A percentile compares a stretch with the other conserved stretches of the same genome.
Conservation (phyloP, 1,140 invertebrate genomes). For the Drosophila murphyi region DNA sequence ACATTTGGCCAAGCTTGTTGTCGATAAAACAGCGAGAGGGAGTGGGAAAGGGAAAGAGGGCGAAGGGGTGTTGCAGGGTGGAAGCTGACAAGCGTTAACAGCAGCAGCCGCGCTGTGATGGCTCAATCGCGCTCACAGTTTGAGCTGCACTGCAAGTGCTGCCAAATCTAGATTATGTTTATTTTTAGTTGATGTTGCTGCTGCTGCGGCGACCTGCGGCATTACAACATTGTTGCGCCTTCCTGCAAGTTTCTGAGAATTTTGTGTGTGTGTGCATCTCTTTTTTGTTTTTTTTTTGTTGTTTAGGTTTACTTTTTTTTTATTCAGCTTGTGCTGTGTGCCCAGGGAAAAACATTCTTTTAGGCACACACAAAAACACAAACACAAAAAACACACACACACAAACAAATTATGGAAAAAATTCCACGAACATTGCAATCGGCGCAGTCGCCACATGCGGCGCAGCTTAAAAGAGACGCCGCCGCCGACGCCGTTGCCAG, state of each 20-base stretch:
- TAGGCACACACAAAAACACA: conserved; percentile 26
- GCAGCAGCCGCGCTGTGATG: conserved; percentile 39
- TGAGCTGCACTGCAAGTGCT: conserved; percentile 46
- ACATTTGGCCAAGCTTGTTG: conserved; percentile 50
- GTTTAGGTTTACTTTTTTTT: conserved; percentile 39
- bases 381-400: conserved; percentile 8
- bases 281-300: conserved; percentile 60
- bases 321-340: neutral
- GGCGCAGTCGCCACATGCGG: conserved; percentile 46
- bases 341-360: conserved; percentile 33
- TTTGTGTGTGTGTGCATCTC: conserved; percentile 36
- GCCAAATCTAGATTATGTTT: conserved; percentile 75
- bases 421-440: conserved; percentile 76
- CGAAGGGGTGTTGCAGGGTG: conserved; percentile 6
- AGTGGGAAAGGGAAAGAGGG: neutral
- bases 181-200: conserved; percentile 63
- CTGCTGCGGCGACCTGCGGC: conserved; percentile 33
- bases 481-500: conserved; percentile 1
- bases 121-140: conserved; percentile 62
- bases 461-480: conserved; percentile 51
- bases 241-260: conserved; percentile 60
- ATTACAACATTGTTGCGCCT: conserved; percentile 57
- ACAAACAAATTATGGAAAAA: conserved; percentile 69
- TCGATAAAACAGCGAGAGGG: conserved; percentile 20
- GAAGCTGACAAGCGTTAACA: conserved; percentile 73